Evolutionary conservation across 2,797 vertebrate species (phyloP).

Genomic region (Gastrophryne carolinensis): DNA sequence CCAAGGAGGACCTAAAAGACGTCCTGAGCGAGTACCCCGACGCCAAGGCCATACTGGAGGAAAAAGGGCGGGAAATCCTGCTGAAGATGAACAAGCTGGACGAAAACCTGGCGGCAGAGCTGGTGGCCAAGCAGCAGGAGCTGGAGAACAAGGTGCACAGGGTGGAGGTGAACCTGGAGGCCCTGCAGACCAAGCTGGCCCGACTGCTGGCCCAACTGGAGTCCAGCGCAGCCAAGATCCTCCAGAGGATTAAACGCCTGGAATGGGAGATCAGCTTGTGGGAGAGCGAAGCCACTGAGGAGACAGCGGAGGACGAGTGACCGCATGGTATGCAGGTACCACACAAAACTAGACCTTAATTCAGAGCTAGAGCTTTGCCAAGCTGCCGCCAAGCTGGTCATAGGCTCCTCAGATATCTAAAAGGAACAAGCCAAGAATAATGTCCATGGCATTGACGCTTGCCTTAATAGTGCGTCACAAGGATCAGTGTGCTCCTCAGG

Average conservation of each 20-base stretch:
- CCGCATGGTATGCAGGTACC: too few relatives aligned
- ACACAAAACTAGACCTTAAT: too few relatives aligned
- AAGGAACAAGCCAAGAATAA: too few relatives aligned
- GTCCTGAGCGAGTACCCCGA: conserved; percentile 84
- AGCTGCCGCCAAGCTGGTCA: too few relatives aligned
- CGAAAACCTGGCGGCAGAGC: conserved; percentile 57
- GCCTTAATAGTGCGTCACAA: too few relatives aligned
- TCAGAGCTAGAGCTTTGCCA: too few relatives aligned
- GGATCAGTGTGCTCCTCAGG: too few relatives aligned
- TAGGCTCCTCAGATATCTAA: too few relatives aligned
- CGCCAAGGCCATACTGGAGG: conserved; percentile 82
- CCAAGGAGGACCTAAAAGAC: conserved; percentile 85
- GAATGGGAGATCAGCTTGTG: conserved; percentile 71
- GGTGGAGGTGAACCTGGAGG: conserved; percentile 69
- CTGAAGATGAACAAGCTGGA: conserved; percentile 86
- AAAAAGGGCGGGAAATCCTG: conserved; percentile 88
- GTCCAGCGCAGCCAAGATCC: conserved; percentile 74
- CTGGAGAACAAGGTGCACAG: conserved; percentile 53
- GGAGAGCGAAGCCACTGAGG: conserved; percentile 61
- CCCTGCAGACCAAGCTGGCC: conserved; percentile 75
- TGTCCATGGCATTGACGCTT: too few relatives aligned
- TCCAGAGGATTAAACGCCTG: conserved; percentile 71
- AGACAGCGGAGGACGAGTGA: background rate
- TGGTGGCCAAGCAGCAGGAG: conserved; percentile 58
- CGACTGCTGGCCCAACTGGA: conserved; percentile 80